These are phyloP conservation scores for Parascotia fuliginaria DNA, from an alignment of 2,888 invertebrate species.

Conservation along the genomic window DNA sequence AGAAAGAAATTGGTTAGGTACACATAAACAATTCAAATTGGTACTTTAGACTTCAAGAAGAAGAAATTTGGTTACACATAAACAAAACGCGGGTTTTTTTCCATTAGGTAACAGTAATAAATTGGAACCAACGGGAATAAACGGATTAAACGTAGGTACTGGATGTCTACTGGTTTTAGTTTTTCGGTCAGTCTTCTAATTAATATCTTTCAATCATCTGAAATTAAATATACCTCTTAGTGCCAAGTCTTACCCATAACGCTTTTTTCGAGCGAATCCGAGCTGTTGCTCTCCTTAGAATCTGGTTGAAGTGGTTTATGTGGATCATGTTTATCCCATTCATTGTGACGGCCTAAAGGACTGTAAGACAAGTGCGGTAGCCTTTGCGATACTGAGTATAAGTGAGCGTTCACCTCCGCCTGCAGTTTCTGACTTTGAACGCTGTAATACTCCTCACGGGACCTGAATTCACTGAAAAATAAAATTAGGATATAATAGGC, in stretches of 20 bases:
- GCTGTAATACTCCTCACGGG: slow-evolving; percentile 82
- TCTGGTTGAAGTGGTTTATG: slow-evolving; percentile 80
- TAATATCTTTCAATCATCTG: neutral
- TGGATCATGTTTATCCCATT: slow-evolving; percentile 81
- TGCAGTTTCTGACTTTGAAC: slow-evolving; percentile 81
- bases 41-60: too few relatives aligned
- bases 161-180: too few relatives aligned
- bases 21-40: too few relatives aligned
- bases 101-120: too few relatives aligned
- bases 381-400: slow-evolving; percentile 87
- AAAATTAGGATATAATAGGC: neutral
- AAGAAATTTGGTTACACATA: too few relatives aligned
- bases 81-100: too few relatives aligned
- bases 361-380: slow-evolving; percentile 83
- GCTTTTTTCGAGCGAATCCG: slow-evolving; percentile 82
- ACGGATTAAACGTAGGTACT: too few relatives aligned
- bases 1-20: too few relatives aligned
- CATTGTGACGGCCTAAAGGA: slow-evolving; percentile 77
- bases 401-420: slow-evolving; percentile 81
- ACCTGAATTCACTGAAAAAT: slow-evolving; percentile 74
- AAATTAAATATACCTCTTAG: too few relatives aligned
- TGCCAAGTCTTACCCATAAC: slow-evolving; percentile 76
- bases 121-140: too few relatives aligned
- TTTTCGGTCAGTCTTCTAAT: too few relatives aligned
- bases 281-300: slow-evolving; percentile 82